Evolutionary conservation across 64 coral and sea anemone species (phyloP).

Genomic region (Orbicella faveolata): DNA sequence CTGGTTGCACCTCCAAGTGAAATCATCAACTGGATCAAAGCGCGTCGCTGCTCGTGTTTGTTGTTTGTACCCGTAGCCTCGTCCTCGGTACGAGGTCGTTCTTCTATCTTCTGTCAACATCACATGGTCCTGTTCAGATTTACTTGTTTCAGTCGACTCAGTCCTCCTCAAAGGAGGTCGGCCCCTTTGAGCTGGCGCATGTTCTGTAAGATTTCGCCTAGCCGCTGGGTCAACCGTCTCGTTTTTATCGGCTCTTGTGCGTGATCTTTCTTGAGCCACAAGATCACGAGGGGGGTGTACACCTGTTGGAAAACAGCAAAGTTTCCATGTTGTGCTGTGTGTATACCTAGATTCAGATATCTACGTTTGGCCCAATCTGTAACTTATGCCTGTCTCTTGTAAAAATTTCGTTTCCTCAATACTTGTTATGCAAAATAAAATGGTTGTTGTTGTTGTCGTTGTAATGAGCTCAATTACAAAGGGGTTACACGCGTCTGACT

Average conservation of each 20-base stretch:
- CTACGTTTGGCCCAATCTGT: too few species aligned
- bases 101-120: slow-evolving; percentile 63
- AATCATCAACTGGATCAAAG: slow-evolving; percentile 68
- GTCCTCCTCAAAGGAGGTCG: slow-evolving; percentile 74
- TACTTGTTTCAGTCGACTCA: slow-evolving; percentile 42
- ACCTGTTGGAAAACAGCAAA: slow-evolving; percentile 32
- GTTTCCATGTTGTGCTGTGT: too few species aligned
- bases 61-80: slow-evolving; percentile 50
- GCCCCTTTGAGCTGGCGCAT: slow-evolving; percentile 78
- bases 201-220: slow-evolving; percentile 55
- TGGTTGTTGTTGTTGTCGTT: too few species aligned
- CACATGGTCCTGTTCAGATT: slow-evolving; percentile 56
- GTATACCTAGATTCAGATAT: too few species aligned
- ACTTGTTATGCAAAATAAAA: too few species aligned
- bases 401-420: too few species aligned
- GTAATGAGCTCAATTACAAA: too few species aligned
- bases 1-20: slow-evolving; percentile 91
- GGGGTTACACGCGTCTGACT: too few species aligned
- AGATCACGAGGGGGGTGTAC: slow-evolving; percentile 90
- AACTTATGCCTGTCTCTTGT: too few species aligned
- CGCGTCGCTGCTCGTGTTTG: slow-evolving; percentile 31
- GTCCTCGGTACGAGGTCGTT: slow-evolving; percentile 63
- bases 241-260: slow-evolving; percentile 42
- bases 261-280: slow-evolving; percentile 78
- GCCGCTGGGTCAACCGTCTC: slow-evolving; percentile 50